Percentiles rank a stretch among this genome's conserved stretches.
These are phyloP conservation scores for Podarcis raffonei DNA, from an alignment of 2,113 vertebrate genomes.

Conservation along the genomic window DNA sequence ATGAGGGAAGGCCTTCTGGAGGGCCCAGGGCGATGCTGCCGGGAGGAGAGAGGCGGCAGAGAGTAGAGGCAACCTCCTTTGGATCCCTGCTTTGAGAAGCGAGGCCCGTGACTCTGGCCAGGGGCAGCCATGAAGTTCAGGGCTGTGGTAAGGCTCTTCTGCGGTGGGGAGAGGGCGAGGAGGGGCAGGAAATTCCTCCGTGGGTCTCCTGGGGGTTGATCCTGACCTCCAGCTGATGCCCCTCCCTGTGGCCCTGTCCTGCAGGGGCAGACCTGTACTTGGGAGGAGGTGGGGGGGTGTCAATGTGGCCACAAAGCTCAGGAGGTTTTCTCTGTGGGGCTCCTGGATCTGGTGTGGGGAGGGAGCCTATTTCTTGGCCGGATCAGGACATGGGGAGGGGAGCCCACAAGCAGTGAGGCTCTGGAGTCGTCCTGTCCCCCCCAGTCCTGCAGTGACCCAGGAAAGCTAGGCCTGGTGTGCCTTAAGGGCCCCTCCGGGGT, in stretches of 20 bases:
- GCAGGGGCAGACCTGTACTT: too few species aligned
- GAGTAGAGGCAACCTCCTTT: constrained; percentile 60
- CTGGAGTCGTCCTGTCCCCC: too few species aligned
- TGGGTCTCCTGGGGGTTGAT: not conserved
- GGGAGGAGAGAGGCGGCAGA: constrained; percentile 43
- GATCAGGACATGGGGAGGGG: too few species aligned
- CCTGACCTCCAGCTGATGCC: not conserved
- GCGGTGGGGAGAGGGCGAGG: not conserved
- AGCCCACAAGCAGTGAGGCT: too few species aligned
- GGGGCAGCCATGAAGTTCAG: constrained; percentile 70
- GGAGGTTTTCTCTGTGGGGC: too few species aligned
- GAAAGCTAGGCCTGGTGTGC: too few species aligned
- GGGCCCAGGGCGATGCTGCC: constrained; percentile 56
- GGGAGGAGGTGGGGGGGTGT: too few species aligned
- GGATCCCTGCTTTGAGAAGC: constrained; percentile 46
- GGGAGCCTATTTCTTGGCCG: too few species aligned
- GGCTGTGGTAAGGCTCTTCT: constrained; percentile 63
- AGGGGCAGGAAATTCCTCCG: not conserved
- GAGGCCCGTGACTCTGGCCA: constrained; percentile 25
- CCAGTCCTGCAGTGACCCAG: too few species aligned
- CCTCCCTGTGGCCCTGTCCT: not conserved
- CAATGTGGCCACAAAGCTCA: too few species aligned
- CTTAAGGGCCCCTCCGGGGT: too few species aligned
- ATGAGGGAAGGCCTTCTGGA: constrained; percentile 61
- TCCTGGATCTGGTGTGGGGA: too few species aligned